Evolutionary conservation across 2,888 invertebrate species (phyloP), one percentile per base, ranked within the genome.

Genomic region (Scaptomyza flava): DNA sequence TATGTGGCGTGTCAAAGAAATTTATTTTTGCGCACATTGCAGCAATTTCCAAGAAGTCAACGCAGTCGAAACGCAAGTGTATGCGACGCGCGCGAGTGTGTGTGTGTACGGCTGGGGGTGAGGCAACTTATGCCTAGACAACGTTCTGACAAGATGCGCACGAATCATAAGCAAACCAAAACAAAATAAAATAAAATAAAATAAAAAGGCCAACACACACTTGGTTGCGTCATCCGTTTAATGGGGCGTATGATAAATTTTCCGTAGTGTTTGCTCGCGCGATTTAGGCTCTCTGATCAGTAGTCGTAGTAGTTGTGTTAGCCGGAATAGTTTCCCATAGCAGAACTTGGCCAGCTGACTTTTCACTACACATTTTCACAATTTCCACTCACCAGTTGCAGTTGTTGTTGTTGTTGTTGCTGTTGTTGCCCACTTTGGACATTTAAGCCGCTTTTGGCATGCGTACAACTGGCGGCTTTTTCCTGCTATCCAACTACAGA

Each of bases 381-480:
- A 81, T 86, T 84, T 87, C 77, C 87, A 85, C 68, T 66, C 56
- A 57, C 48, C 34, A 31, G 74, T 60, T 58, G 60, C 54, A 30
- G 43, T 47, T 45, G 68, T 30, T 52, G 69, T 36, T 38, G 46
- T 14, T 58, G 79, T 68, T 70, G 79, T 42, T 59, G 67, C 60
- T 76, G 82, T 83, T 81, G 87, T 87, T 78, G 79, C 81, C 85
- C 88, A 85, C 88, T 88, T 85, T 88, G 85, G 85, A 88, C 85
- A 88, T 85, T 88, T 87, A 88, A 85, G 88, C 87, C 81, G 89
- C 89, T 81, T 87, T 87, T 87, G 85, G 88, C 84, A 83, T 85
- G 86, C 88, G 86, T 87, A 85, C 84, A 86, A 83, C 82, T 77
- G 72, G 77, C 77, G 73, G 73, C 77, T 72, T 77, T 74, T 75